Percentiles rank a stretch among this genome's conserved stretches.
These are phyloP conservation scores for Hippocampus guttulatus DNA, from an alignment of 2,113 vertebrate genomes.

Conservation along the genomic window DNA sequence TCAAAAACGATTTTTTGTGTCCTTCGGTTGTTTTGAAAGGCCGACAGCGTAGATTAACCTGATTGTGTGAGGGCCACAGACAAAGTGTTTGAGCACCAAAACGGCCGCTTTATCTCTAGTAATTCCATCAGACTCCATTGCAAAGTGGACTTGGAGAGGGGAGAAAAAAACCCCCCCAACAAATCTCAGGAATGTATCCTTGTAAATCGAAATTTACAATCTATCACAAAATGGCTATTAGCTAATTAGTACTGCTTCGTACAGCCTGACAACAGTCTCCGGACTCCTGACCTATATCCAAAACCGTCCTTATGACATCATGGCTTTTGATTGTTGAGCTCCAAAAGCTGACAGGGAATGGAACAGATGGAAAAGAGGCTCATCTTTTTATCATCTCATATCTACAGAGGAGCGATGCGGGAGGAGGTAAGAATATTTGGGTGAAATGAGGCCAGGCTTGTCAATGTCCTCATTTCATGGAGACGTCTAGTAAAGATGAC, in stretches of 20 bases:
- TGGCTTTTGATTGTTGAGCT: neutral
- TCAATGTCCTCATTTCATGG: too few species aligned
- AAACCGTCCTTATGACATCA: neutral
- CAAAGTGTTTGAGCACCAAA: slow-evolving; percentile 48
- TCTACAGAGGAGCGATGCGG: too few species aligned
- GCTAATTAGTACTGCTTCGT: neutral
- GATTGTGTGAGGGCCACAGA: slow-evolving; percentile 51
- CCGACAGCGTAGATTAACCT: slow-evolving; percentile 62
- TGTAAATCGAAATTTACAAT: neutral
- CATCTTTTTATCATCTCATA: too few species aligned
- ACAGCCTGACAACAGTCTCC: neutral
- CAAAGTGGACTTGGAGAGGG: neutral
- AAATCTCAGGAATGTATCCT: neutral
- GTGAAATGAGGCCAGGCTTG: too few species aligned
- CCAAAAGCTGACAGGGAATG: neutral
- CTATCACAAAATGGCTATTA: too few species aligned
- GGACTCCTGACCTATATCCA: neutral
- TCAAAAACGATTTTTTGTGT: slow-evolving; percentile 43
- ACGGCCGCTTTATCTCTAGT: slow-evolving; percentile 37
- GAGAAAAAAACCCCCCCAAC: neutral
- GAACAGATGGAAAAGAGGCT: neutral
- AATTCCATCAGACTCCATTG: slow-evolving; percentile 5
- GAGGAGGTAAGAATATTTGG: too few species aligned
- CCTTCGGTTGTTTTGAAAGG: slow-evolving; percentile 52
- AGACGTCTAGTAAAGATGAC: too few species aligned